Percentiles rank a stretch among this genome's conserved stretches.
These are phyloP conservation scores for Saccostrea cuccullata DNA, from an alignment of 1,140 invertebrate genomes.

Conservation along the genomic window DNA sequence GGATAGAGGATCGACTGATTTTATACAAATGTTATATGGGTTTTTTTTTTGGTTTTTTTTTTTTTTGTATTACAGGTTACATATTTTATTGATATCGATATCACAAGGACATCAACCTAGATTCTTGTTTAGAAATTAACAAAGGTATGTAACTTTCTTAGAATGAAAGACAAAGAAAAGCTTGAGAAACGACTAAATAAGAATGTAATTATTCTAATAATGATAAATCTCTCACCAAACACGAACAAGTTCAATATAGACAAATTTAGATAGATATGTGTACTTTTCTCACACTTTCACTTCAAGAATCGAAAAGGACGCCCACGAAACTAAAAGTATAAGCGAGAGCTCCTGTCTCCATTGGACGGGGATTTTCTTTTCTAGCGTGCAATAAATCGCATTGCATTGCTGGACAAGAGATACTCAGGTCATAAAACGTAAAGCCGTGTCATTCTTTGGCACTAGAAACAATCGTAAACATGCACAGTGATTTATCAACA, in stretches of 20 bases:
- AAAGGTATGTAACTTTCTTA: too few relatives aligned
- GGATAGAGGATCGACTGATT: too few relatives aligned
- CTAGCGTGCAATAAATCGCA: constrained; percentile 25
- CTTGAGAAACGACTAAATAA: too few relatives aligned
- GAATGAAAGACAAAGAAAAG: too few relatives aligned
- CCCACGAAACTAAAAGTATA: not conserved
- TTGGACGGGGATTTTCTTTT: not conserved
- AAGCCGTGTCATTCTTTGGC: not conserved
- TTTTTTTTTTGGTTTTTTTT: too few relatives aligned
- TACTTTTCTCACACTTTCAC: not conserved
- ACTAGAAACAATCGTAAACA: constrained; percentile 1
- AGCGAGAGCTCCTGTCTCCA: not conserved
- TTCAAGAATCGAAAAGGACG: not conserved
- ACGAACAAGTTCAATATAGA: not conserved
- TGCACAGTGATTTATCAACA: not conserved
- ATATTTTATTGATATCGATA: too few relatives aligned
- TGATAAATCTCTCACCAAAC: not conserved
- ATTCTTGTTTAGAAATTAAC: too few relatives aligned
- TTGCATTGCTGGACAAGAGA: not conserved
- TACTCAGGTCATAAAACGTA: not conserved
- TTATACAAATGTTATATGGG: too few relatives aligned
- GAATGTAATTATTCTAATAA: not conserved
- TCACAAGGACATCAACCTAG: too few relatives aligned
- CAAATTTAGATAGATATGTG: not conserved
- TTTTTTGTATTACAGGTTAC: too few relatives aligned